These are phyloP conservation scores for Chromis chromis DNA, from an alignment of 2,797 vertebrate species.

Conservation along the genomic window DNA sequence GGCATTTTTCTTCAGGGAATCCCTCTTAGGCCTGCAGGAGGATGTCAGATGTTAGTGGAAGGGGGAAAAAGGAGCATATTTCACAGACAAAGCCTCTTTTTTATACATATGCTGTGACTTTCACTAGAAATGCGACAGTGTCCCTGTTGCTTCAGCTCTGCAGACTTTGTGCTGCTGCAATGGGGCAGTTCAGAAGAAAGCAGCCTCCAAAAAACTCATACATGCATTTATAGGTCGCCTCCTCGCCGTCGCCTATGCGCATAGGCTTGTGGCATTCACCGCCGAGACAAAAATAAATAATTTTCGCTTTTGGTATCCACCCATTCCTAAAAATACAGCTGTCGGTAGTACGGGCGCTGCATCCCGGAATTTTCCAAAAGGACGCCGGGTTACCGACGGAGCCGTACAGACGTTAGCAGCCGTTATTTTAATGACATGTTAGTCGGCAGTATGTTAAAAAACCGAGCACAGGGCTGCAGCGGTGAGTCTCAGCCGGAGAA, in stretches of 20 bases:
- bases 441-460: slow-evolving; percentile 6
- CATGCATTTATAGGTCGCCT: slow-evolving; percentile 66
- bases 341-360: slow-evolving; percentile 69
- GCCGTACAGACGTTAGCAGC: slow-evolving; percentile 9
- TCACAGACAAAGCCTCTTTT: slow-evolving; percentile 13
- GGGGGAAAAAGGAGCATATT: slow-evolving; percentile 11
- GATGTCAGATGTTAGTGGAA: slow-evolving; percentile 43
- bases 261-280: slow-evolving; percentile 83
- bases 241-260: slow-evolving; percentile 71
- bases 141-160: slow-evolving; percentile 73
- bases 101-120: slow-evolving; percentile 18
- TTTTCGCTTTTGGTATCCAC: slow-evolving; percentile 78
- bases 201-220: slow-evolving; percentile 37
- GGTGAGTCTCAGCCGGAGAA: not conserved
- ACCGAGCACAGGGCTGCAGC: not conserved
- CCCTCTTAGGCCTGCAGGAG: slow-evolving; percentile 76
- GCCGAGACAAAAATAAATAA: slow-evolving; percentile 87
- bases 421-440: slow-evolving; percentile 53
- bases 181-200: slow-evolving; percentile 3
- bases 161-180: slow-evolving; percentile 49
- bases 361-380: slow-evolving; percentile 71
- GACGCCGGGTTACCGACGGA: slow-evolving; percentile 59
- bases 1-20: slow-evolving; percentile 81
- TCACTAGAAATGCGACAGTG: slow-evolving; percentile 47
- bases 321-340: slow-evolving; percentile 83